Evolutionary conservation across 2,888 invertebrate species (phyloP), one percentile per base, ranked within the genome.

Genomic region (Oligia strigilis): DNA sequence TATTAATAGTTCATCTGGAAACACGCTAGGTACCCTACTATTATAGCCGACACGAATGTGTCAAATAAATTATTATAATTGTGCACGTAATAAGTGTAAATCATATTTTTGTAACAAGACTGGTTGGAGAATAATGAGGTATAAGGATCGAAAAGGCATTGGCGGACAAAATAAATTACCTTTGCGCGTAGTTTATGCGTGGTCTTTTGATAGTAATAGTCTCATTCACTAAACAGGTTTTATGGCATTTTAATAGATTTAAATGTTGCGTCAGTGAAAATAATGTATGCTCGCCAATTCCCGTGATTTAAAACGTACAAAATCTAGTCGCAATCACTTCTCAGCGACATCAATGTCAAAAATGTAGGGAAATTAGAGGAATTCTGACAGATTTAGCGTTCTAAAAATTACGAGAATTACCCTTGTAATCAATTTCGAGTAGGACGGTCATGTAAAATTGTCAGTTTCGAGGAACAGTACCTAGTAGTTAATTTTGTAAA

Each of bases 1-100:
- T 88, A 88, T 87, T 85, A 88, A 88, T 88, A 90, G 86, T 80
- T 73, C 62, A 49, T 58, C 83, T 90, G 90, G 90, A 88, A 80
- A 73, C 66, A 36, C 14, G 90, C 90, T 90, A 90, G 83, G 64
- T 72, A 67, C 73, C 74, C 79, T 81, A 87, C 86, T n/a, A n/a
- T n/a, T 79, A 88, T 46, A 75, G 71, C 64, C 65, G 88, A 74
- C 83, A 86, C 78, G 11, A 77, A 85, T 85, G 67, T 49, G 87
- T 86, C 85, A 80, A 76, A 87, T 90, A 85, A 88, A 87, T 89
- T 77, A 88, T 84, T 74, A 73, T 84, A 83, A 87, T 82, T 87
- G 77, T 72, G 52, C 72, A 43, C 70, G 43, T 72, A 77, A 77
- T 77, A 65, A 49, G 62, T 58, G 69, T 89, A 84, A 89, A 89